Base-by-base conservation (phyloP, 2,113 vertebrate genomes). In the Hemiprocne comata region DNA sequence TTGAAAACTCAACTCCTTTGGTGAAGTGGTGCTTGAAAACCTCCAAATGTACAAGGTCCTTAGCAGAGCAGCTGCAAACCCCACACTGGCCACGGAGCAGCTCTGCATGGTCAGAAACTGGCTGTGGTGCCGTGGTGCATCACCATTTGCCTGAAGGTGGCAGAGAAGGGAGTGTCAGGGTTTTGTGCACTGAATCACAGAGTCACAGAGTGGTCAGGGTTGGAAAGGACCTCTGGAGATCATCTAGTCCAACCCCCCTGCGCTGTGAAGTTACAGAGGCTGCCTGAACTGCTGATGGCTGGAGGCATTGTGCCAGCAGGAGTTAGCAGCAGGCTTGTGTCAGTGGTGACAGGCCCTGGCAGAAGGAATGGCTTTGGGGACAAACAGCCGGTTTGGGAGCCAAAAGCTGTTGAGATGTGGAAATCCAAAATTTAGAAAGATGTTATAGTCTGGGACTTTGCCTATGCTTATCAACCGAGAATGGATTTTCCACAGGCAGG, bases 251-350 rank as follows among this genome's bases (percentile, higher is more conserved):
- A 42, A 42, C 40, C 40, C 40, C 40, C 40, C 7, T 48, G 21
- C 17, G 36, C 73, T 31, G 9, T 20, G 9, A 38, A n/a, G 51
- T 57, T 61, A 17, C 9, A 25, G 46, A 69, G 23, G 18, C 29
- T 74, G 26, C 13, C 50, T 1, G 3, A 40, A 29, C 33, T 83
- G 28, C 64, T 0, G 0, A 24, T 23, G 0, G 0, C 9, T 13
- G 11, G 16, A 72, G 33, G n/a, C 18, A 46, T 1, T 5, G 4
- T 44, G 44, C 38, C 55, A 53, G 44, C 51, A 80, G 28, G 26
- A 79, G 17, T 61, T 42, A 28, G 11, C 44, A 72, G 34, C 33
- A 57, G 36, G 25, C 7, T 64, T 1, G 0, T 62, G 11, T 4
- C 28, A 55, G 26, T 2, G 6, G 10, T 29, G 28, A 62, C 16